Percentiles rank a stretch among this genome's conserved stretches.
Conservation (phyloP, 2,797 vertebrate species). For the Spheniscus humboldti region DNA sequence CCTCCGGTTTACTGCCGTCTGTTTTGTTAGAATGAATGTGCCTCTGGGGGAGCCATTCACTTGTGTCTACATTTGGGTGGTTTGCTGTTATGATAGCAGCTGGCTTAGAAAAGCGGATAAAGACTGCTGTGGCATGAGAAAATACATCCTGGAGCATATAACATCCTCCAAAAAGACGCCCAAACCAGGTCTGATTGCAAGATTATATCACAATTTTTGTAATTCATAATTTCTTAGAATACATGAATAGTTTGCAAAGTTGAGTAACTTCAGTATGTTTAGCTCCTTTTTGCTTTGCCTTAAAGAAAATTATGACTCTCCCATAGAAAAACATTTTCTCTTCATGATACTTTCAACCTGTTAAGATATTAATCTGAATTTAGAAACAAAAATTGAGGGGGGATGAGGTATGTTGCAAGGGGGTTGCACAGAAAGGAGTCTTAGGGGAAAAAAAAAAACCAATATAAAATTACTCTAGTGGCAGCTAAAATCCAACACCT, state of each 20-base stretch:
- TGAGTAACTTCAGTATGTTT: neutral
- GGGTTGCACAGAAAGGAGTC: neutral
- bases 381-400: neutral
- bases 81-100: neutral
- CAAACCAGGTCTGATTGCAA: neutral
- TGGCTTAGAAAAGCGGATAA: neutral
- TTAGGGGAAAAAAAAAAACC: accelerated
- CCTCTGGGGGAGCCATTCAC: neutral
- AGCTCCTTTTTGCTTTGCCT: neutral
- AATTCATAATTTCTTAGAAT: neutral
- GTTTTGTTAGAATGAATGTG: neutral
- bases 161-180: neutral
- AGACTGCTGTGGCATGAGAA: neutral
- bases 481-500: neutral
- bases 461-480: neutral
- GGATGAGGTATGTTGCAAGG: neutral
- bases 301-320: neutral
- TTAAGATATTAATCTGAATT: neutral
- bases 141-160: neutral
- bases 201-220: neutral
- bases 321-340: neutral
- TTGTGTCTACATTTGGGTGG: neutral
- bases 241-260: neutral
- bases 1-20: neutral
- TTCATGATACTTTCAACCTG: neutral